Conservation (phyloP, 2,888 invertebrate species). For the Drosophila austrosaltans region DNA sequence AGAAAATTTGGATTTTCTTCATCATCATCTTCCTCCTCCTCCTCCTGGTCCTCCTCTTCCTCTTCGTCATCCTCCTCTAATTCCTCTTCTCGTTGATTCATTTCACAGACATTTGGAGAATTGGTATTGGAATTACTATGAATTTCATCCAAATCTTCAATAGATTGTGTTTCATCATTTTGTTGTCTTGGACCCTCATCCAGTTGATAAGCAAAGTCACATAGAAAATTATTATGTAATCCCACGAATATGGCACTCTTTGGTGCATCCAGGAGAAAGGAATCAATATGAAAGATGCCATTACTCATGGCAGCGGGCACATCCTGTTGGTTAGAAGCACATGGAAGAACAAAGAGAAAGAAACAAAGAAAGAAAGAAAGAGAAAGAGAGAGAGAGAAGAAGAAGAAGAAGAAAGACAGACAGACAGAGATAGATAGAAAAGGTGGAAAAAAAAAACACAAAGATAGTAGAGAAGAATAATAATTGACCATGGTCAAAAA, state of each 20-base stretch:
- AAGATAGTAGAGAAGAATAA: slow-evolving; percentile 12
- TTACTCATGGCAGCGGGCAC: slow-evolving; percentile 77
- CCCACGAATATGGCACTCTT: slow-evolving; percentile 82
- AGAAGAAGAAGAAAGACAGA: slow-evolving; percentile 51
- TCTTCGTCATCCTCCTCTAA: background rate
- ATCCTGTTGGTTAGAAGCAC: slow-evolving; percentile 80
- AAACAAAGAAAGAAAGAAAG: slow-evolving; percentile 61
- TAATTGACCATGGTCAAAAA: slow-evolving; percentile 21
- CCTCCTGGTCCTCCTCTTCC: background rate
- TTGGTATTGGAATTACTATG: background rate
- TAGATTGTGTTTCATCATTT: slow-evolving; percentile 7
- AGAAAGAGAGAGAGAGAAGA: slow-evolving; percentile 51
- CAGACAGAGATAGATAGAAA: slow-evolving; percentile 28
- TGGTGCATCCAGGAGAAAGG: slow-evolving; percentile 81
- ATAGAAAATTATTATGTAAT: slow-evolving; percentile 81
- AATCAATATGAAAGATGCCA: slow-evolving; percentile 82
- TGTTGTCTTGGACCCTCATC: slow-evolving; percentile 40
- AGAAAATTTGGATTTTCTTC: slow-evolving; percentile 3
- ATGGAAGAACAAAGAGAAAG: slow-evolving; percentile 68
- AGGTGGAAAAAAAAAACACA: slow-evolving; percentile 17
- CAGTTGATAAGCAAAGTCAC: slow-evolving; percentile 70
- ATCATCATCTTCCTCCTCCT: slow-evolving; percentile 7
- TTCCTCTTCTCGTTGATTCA: background rate
- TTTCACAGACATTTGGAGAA: slow-evolving; percentile 21
- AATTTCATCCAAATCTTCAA: background rate